Evolutionary conservation across 1,140 invertebrate species (phyloP).

Genomic region (Battus philenor): DNA sequence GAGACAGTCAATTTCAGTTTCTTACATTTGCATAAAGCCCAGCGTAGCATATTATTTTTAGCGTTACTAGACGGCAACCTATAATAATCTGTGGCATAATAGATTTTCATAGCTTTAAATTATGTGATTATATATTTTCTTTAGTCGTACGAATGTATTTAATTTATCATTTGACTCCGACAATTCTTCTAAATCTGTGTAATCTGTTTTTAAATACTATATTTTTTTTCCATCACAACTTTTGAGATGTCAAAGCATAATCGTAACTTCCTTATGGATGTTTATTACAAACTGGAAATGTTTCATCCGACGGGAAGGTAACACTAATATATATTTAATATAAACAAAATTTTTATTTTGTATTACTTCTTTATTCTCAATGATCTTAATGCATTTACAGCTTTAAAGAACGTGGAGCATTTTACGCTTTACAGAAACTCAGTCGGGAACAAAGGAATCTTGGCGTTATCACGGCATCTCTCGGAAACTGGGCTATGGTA

Average conservation of each 20-base stretch:
- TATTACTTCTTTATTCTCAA: neutral
- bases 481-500: constrained; percentile 91
- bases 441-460: constrained; percentile 80
- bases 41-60: too few species aligned
- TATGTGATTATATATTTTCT: too few species aligned
- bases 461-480: constrained; percentile 92
- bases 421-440: constrained; percentile 86
- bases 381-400: constrained; percentile 60
- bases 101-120: too few species aligned
- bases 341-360: neutral
- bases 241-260: constrained; percentile 27
- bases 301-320: constrained; percentile 32
- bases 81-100: too few species aligned
- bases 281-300: constrained; percentile 33
- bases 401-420: constrained; percentile 93
- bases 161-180: too few species aligned
- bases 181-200: too few species aligned
- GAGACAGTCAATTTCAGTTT: too few species aligned
- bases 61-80: too few species aligned
- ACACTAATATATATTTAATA: neutral
- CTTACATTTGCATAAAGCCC: too few species aligned
- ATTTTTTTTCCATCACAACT: too few species aligned
- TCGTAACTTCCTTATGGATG: constrained; percentile 21
- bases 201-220: too few species aligned
- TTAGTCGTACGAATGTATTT: too few species aligned